Conservation (phyloP, 2,113 vertebrate species). For the Urocitellus parryii region DNA sequence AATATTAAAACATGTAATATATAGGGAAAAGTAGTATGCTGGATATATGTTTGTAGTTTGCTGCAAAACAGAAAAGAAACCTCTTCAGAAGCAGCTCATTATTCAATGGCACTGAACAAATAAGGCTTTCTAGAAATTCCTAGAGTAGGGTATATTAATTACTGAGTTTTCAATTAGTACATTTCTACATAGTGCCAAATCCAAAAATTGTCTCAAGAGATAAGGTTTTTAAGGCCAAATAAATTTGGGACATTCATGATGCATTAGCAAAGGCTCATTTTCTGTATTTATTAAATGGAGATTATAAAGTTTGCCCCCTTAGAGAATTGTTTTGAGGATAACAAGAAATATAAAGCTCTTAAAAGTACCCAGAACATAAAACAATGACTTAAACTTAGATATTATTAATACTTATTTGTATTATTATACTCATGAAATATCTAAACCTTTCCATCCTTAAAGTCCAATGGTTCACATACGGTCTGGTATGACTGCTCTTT, state of each 20-base stretch:
- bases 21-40: not conserved
- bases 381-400: not conserved
- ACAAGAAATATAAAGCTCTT: not conserved
- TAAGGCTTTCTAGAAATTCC: not conserved
- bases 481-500: not conserved
- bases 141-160: not conserved
- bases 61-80: not conserved
- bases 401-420: not conserved
- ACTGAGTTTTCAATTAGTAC: not conserved
- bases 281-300: not conserved
- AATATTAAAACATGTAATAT: not conserved
- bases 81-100: not conserved
- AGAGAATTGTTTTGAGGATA: not conserved
- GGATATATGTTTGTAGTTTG: not conserved
- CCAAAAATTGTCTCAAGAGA: not conserved
- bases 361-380: not conserved
- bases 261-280: not conserved
- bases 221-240: not conserved
- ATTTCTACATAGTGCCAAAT: not conserved
- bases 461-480: not conserved
- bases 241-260: not conserved
- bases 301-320: not conserved
- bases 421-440: not conserved
- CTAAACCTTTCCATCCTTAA: not conserved
- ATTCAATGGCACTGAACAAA: not conserved